A percentile compares a stretch with the other conserved stretches of the same genome.
These are phyloP conservation scores for Spisula solida DNA, from an alignment of 2,888 invertebrate species.

Conservation along the genomic window DNA sequence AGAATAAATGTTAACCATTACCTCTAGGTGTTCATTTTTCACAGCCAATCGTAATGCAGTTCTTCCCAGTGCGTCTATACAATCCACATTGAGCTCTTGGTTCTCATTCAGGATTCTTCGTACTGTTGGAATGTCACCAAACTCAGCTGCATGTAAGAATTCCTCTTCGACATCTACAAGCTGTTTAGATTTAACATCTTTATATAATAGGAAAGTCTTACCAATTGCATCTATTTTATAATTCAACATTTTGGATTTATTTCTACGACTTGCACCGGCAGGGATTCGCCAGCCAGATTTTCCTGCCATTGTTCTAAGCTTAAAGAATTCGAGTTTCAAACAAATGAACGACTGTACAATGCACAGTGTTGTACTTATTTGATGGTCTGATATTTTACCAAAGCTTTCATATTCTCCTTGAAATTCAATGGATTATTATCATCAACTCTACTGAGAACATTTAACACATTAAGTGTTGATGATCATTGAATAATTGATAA, in stretches of 20 bases:
- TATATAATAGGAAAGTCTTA: slow-evolving; percentile 51
- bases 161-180: slow-evolving; percentile 83
- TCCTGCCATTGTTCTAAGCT: background rate
- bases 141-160: slow-evolving; percentile 85
- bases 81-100: slow-evolving; percentile 83
- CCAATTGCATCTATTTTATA: slow-evolving; percentile 40
- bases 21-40: slow-evolving; percentile 86
- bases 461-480: too few species aligned
- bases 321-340: too few species aligned
- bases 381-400: too few species aligned
- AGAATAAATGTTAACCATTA: slow-evolving; percentile 65
- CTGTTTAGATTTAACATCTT: slow-evolving; percentile 72
- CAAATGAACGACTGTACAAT: too few species aligned
- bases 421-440: too few species aligned
- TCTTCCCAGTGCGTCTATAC: slow-evolving; percentile 85
- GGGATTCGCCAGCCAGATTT: slow-evolving; percentile 6
- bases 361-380: too few species aligned
- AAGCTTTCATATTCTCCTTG: too few species aligned
- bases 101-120: slow-evolving; percentile 78
- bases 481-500: too few species aligned
- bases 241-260: background rate
- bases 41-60: slow-evolving; percentile 85
- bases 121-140: slow-evolving; percentile 84
- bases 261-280: background rate
- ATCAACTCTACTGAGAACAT: too few species aligned